Conservation (phyloP, 1,140 invertebrate genomes). For the Frieseomelitta varia region DNA sequence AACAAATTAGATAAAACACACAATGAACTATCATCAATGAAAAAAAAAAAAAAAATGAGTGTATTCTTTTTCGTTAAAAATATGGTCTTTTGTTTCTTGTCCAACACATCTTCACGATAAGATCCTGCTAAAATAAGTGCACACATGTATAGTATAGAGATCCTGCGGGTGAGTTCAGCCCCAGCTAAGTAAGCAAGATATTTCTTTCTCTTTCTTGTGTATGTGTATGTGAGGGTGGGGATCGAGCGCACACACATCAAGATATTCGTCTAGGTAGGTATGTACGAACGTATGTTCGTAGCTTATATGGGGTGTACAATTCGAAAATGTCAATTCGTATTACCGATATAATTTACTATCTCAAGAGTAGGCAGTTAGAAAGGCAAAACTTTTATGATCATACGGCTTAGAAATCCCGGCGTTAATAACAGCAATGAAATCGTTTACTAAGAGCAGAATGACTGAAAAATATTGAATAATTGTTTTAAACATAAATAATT, state of each 20-base stretch:
- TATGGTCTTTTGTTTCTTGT: constrained; percentile 36
- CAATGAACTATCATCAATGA: neutral
- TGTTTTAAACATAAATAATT: neutral
- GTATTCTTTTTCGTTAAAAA: constrained; percentile 4
- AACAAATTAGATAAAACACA: no score
- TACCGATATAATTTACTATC: constrained; percentile 5
- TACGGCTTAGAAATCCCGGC: neutral
- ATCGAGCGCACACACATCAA: constrained; percentile 8
- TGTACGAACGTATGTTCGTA: constrained; percentile 37
- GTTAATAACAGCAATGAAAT: neutral
- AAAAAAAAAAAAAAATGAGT: constrained; percentile 10
- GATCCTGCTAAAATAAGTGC: constrained; percentile 46
- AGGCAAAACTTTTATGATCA: constrained; percentile 9
- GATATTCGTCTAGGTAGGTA: constrained; percentile 42
- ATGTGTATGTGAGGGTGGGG: constrained; percentile 16
- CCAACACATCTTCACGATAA: constrained; percentile 11
- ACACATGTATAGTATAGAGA: constrained; percentile 20
- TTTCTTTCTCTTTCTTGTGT: constrained; percentile 26
- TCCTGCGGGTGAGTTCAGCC: constrained; percentile 53
- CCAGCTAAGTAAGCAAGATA: constrained; percentile 59
- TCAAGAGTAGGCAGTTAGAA: neutral
- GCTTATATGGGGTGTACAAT: constrained; percentile 58
- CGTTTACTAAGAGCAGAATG: neutral
- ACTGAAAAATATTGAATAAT: neutral
- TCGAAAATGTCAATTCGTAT: constrained; percentile 14